Percentiles rank a stretch among this genome's conserved stretches.
Conservation (phyloP, 2,888 invertebrate species). For the Orchesella flavescens region DNA sequence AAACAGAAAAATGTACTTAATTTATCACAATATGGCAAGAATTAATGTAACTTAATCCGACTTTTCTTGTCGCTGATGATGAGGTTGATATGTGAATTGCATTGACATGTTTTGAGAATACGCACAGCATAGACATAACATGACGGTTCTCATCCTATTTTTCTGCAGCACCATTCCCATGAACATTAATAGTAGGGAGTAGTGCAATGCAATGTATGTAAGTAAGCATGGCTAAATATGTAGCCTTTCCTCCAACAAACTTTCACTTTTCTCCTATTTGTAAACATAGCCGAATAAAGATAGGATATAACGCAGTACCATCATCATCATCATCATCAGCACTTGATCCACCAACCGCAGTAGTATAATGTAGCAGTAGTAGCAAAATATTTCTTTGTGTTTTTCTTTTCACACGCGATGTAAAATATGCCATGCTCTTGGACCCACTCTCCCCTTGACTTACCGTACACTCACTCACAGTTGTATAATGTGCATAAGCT, state of each 20-base stretch:
- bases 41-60: conserved; percentile 44
- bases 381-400: too few species aligned
- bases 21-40: conserved; percentile 40
- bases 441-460: not conserved
- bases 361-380: too few species aligned
- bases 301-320: too few species aligned
- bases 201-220: not conserved
- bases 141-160: too few species aligned
- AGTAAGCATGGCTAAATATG: not conserved
- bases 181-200: not conserved
- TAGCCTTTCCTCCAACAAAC: not conserved
- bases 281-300: too few species aligned
- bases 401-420: conserved; percentile 17
- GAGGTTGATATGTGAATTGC: not conserved
- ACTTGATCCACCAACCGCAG: too few species aligned
- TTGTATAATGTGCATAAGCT: not conserved
- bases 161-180: too few species aligned
- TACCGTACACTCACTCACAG: not conserved
- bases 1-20: conserved; percentile 4
- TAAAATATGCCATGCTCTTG: not conserved
- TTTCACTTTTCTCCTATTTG: not conserved
- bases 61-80: not conserved
- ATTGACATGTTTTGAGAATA: not conserved
- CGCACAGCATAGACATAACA: too few species aligned
- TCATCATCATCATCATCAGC: too few species aligned